Base-by-base conservation (phyloP, 2,113 vertebrate species). In the Condylura cristata region DNA sequence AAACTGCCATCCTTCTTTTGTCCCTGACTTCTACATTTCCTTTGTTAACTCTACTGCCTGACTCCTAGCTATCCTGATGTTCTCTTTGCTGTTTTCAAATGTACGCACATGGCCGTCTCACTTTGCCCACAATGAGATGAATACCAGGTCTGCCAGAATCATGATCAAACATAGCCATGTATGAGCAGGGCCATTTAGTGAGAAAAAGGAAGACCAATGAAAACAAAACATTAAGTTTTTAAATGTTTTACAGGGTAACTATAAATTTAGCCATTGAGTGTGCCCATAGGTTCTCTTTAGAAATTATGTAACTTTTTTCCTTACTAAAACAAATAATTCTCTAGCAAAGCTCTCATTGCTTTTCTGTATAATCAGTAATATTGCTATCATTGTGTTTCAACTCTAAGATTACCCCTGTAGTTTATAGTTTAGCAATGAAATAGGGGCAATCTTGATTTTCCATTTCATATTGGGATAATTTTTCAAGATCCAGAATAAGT, bases 301-400 rank as follows among this genome's bases (percentile, higher is more conserved):
- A 94, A 66, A 65, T 10, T 58, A 60, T 1, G 3, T 48, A 61
- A 12, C 0, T 56, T 85, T 89, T 58, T 17, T 75, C 83, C 56
- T 75, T 78, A 72, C 56, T 89, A 78, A 95, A 89, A 10, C 24
- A 51, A 65, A 65, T 72, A 72, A 61, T 92, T 86, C 48, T 86
- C 20, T 66, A 84, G 26, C 48, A 76, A 94, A 92, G 34, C 24
- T 80, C 90, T 93, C 16, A 56, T 66, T 93, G 20, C 48, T 86
- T 83, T 93, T 41, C 48, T 53, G 3, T 66, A 72, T 82, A 68
- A 56, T 89, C 39, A 46, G 37, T 46, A 41, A 37, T 44, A 41
- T 26, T 79, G 5, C 18, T 58, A 44, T 89, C 37, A 68, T 93
- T 86, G 90, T 66, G 8, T 88, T 92, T 92, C 39, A 82, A 58